A percentile compares a stretch with the other conserved stretches of the same genome.
Evolutionary conservation across 2,888 invertebrate genomes (phyloP).

Genomic region (Drosophila crucigera): DNA sequence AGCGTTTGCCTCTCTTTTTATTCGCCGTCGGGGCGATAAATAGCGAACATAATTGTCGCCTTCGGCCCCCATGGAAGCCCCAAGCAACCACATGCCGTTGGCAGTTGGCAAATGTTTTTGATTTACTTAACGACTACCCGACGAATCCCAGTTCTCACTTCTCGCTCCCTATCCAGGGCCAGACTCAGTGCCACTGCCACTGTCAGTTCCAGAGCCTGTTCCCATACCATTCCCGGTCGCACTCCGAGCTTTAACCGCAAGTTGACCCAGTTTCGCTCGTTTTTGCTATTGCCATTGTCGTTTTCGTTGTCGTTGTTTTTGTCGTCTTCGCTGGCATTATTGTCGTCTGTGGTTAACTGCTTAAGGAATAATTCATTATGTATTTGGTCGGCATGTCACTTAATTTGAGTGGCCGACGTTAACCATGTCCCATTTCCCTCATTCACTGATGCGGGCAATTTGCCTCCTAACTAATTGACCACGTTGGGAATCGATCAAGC

Average conservation of each 20-base stretch:
- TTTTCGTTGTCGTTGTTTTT: constrained; percentile 6
- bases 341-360: constrained; percentile 68
- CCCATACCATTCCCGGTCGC: constrained; percentile 4
- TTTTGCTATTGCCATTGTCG: not conserved
- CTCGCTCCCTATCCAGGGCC: not conserved
- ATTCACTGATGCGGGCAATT: constrained; percentile 68
- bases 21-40: constrained; percentile 59
- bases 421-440: constrained; percentile 13
- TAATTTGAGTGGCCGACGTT: constrained; percentile 69
- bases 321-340: constrained; percentile 8
- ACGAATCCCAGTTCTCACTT: constrained; percentile 12
- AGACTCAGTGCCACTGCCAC: not conserved
- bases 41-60: constrained; percentile 63
- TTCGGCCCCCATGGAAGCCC: constrained; percentile 5
- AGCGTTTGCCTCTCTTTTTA: constrained; percentile 24
- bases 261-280: constrained; percentile 57
- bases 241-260: constrained; percentile 27
- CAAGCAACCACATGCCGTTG: constrained; percentile 52
- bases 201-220: not conserved
- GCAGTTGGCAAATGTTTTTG: constrained; percentile 68
- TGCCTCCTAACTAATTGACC: constrained; percentile 69
- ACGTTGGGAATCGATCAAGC: constrained; percentile 71
- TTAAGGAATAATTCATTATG: constrained; percentile 80
- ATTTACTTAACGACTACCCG: constrained; percentile 58
- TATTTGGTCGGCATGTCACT: constrained; percentile 74